These are phyloP conservation scores for Ptychobarbus kaznakovi DNA, from an alignment of 2,797 vertebrate species.

Conservation along the genomic window DNA sequence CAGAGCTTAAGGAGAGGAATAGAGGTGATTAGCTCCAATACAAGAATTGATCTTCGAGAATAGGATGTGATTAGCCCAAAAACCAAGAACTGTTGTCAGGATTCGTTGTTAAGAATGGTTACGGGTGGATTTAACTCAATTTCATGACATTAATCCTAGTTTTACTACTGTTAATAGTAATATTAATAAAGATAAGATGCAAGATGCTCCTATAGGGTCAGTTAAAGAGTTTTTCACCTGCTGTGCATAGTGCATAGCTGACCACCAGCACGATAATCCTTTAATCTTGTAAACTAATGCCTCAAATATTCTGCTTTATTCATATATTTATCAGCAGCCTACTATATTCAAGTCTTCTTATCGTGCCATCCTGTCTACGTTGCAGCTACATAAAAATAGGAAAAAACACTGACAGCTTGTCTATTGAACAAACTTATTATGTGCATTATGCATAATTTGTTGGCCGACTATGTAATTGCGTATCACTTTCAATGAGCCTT, in stretches of 20 bases:
- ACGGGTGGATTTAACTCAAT: slow-evolving; percentile 81
- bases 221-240: slow-evolving; percentile 36
- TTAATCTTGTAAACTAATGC: slow-evolving; percentile 48
- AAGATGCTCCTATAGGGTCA: background rate
- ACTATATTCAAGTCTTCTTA: background rate
- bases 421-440: slow-evolving; percentile 32
- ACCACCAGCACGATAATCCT: slow-evolving; percentile 49
- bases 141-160: slow-evolving; percentile 69
- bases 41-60: slow-evolving; percentile 51
- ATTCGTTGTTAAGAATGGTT: slow-evolving; percentile 73
- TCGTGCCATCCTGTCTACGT: background rate
- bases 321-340: slow-evolving; percentile 14
- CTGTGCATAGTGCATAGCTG: slow-evolving; percentile 35
- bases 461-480: slow-evolving; percentile 35
- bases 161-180: slow-evolving; percentile 45
- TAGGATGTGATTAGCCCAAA: slow-evolving; percentile 48
- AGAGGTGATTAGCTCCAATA: slow-evolving; percentile 77
- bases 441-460: slow-evolving; percentile 44
- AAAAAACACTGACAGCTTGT: slow-evolving; percentile 38
- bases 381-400: background rate
- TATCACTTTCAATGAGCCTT: slow-evolving; percentile 31
- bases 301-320: slow-evolving; percentile 31
- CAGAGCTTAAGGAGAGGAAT: slow-evolving; percentile 76
- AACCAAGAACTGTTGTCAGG: slow-evolving; percentile 79
- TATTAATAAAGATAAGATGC: slow-evolving; percentile 40